Evolutionary conservation across 2,888 invertebrate species (phyloP).

Genomic region (Oscheius sp.): DNA sequence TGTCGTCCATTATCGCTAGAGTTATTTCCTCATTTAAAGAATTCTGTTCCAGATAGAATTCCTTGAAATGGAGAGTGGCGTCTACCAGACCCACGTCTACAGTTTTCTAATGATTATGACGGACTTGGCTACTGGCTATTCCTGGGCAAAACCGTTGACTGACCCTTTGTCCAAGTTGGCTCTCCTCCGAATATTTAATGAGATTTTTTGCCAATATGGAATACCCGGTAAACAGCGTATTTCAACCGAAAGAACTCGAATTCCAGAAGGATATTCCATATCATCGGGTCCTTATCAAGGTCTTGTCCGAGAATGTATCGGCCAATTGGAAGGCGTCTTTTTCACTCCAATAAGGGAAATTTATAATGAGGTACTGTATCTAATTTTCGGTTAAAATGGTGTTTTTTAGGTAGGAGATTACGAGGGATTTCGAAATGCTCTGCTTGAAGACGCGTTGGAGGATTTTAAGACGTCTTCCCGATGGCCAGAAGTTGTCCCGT

Average conservation of each 20-base stretch:
- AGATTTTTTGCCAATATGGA: constrained; percentile 50
- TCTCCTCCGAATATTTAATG: constrained; percentile 37
- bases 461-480: constrained; percentile 43
- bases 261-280: constrained; percentile 46
- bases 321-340: constrained; percentile 42
- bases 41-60: constrained; percentile 39
- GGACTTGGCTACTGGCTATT: constrained; percentile 39
- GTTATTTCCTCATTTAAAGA: constrained; percentile 1
- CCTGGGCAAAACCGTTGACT: constrained; percentile 46
- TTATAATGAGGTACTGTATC: constrained; percentile 39
- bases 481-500: constrained; percentile 51
- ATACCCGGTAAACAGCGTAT: constrained; percentile 36
- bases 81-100: constrained; percentile 45
- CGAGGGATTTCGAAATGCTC: constrained; percentile 34
- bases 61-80: constrained; percentile 44
- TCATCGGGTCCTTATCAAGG: constrained; percentile 34
- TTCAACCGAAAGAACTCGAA: background rate
- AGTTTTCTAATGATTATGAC: constrained; percentile 43
- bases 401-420: constrained; percentile 36
- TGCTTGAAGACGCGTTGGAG: constrained; percentile 31
- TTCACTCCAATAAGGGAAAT: constrained; percentile 45
- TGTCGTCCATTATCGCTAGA: too few species aligned
- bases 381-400: background rate
- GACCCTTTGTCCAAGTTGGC: constrained; percentile 30
- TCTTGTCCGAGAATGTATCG: constrained; percentile 45